These are phyloP conservation scores for Oxyteleia sp. DNA, from an alignment of 2,888 invertebrate genomes.

Conservation along the genomic window DNA sequence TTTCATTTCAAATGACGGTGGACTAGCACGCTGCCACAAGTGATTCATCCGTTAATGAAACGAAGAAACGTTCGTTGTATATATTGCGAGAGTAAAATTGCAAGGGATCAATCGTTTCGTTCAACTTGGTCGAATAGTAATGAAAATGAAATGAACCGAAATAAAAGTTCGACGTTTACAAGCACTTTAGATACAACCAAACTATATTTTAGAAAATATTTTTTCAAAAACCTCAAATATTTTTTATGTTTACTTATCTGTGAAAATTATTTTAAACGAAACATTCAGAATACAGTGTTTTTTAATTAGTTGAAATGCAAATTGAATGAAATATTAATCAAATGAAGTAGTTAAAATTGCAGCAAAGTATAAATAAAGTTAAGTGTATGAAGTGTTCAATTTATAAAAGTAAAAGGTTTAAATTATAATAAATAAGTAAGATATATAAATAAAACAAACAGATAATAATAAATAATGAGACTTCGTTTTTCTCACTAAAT, in stretches of 20 bases:
- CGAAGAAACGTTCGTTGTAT: slow-evolving; percentile 52
- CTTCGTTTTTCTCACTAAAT: too few relatives aligned
- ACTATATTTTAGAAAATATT: slow-evolving; percentile 16
- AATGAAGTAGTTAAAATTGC: too few relatives aligned
- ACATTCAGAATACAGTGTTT: slow-evolving; percentile 10
- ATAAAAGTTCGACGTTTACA: slow-evolving; percentile 41
- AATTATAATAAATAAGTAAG: too few relatives aligned
- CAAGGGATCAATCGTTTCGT: slow-evolving; percentile 57
- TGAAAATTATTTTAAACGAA: slow-evolving; percentile 8
- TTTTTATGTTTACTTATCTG: slow-evolving; percentile 19
- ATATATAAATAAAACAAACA: too few relatives aligned
- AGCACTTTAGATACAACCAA: slow-evolving; percentile 1
- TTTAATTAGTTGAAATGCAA: too few relatives aligned
- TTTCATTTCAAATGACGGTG: slow-evolving; percentile 36
- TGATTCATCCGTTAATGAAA: slow-evolving; percentile 53
- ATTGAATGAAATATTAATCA: too few relatives aligned
- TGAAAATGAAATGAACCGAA: slow-evolving; percentile 65
- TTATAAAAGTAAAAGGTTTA: too few relatives aligned
- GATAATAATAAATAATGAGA: too few relatives aligned
- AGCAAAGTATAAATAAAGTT: too few relatives aligned
- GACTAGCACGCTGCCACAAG: slow-evolving; percentile 26
- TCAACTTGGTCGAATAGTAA: slow-evolving; percentile 53
- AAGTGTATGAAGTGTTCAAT: too few relatives aligned
- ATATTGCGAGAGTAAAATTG: slow-evolving; percentile 48
- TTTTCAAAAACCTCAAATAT: not conserved